A percentile compares a stretch with the other conserved stretches of the same genome.
Evolutionary conservation across 2,797 vertebrate genomes (phyloP).

Genomic region (Microctenopoma lineatum): DNA sequence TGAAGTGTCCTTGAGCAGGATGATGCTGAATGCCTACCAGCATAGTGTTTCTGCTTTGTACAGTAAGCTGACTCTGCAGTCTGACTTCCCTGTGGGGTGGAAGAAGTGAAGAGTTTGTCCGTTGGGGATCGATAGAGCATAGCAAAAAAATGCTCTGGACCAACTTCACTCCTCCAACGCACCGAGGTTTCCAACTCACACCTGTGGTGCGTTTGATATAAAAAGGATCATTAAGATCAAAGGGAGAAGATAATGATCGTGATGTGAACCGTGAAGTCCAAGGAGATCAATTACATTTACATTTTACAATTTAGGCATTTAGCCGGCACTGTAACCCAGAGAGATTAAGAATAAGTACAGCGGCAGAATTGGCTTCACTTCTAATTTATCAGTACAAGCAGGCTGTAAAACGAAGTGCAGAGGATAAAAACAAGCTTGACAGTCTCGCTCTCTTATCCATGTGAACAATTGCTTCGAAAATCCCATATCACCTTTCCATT

Average conservation of each 20-base stretch:
- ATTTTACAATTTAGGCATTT: slow-evolving; percentile 69
- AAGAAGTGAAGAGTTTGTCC: slow-evolving; percentile 47
- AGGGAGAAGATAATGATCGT: slow-evolving; percentile 58
- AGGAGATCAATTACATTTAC: slow-evolving; percentile 68
- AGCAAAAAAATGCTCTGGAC: slow-evolving; percentile 25
- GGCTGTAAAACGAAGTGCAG: slow-evolving; percentile 19
- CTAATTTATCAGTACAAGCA: slow-evolving; percentile 35
- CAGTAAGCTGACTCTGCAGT: slow-evolving; percentile 51
- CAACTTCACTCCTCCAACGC: slow-evolving; percentile 30
- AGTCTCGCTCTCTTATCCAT: background rate
- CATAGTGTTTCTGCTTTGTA: slow-evolving; percentile 39
- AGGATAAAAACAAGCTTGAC: slow-evolving; percentile 18
- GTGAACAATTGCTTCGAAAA: background rate
- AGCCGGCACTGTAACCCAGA: slow-evolving; percentile 27
- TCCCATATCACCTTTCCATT: background rate
- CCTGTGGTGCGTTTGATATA: slow-evolving; percentile 64
- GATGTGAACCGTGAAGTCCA: slow-evolving; percentile 52
- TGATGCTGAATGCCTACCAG: slow-evolving; percentile 47
- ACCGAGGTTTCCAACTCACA: slow-evolving; percentile 53
- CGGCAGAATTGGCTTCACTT: slow-evolving; percentile 36
- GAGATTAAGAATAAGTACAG: slow-evolving; percentile 48
- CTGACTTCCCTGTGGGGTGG: slow-evolving; percentile 29
- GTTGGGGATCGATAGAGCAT: slow-evolving; percentile 49
- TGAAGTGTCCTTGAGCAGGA: slow-evolving; percentile 56
- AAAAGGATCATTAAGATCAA: slow-evolving; percentile 63